Evolutionary conservation across 2,888 invertebrate genomes (phyloP).

Genomic region (Terebella lapidaria): DNA sequence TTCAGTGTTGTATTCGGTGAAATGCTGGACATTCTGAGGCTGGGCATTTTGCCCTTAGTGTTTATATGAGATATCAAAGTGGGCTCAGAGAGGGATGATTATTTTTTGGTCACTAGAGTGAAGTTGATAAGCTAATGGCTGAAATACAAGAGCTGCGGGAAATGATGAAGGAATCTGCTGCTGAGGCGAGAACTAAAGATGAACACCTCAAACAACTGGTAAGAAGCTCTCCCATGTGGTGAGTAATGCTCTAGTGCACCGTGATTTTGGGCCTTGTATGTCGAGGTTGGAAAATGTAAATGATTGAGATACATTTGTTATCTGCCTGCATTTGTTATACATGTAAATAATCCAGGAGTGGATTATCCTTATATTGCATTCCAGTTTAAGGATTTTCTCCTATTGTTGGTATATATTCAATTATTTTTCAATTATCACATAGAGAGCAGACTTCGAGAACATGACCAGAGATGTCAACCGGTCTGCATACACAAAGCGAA

Average conservation of each 20-base stretch:
- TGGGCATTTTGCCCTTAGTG: too few relatives aligned
- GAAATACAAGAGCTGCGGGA: constrained; percentile 58
- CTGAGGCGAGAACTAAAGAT: constrained; percentile 59
- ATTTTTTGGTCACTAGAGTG: not conserved
- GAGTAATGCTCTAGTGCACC: too few relatives aligned
- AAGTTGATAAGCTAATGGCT: constrained; percentile 51
- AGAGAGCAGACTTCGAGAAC: constrained; percentile 63
- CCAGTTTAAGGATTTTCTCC: too few relatives aligned
- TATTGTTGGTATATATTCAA: too few relatives aligned
- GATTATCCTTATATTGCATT: too few relatives aligned
- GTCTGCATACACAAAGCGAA: constrained; percentile 84
- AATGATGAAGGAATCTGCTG: constrained; percentile 62
- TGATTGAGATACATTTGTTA: not conserved
- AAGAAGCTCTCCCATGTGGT: too few relatives aligned
- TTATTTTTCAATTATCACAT: not conserved
- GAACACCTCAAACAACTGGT: constrained; percentile 58
- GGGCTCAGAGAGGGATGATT: too few relatives aligned
- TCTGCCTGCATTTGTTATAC: not conserved
- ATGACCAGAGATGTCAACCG: constrained; percentile 61
- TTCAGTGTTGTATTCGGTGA: not conserved
- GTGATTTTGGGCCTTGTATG: too few relatives aligned
- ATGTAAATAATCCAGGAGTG: too few relatives aligned
- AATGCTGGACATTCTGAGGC: not conserved
- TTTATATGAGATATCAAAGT: too few relatives aligned
- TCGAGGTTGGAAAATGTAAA: too few relatives aligned